Base-by-base conservation (phyloP, 2,888 invertebrate genomes). In the Anthoptus insignis region DNA sequence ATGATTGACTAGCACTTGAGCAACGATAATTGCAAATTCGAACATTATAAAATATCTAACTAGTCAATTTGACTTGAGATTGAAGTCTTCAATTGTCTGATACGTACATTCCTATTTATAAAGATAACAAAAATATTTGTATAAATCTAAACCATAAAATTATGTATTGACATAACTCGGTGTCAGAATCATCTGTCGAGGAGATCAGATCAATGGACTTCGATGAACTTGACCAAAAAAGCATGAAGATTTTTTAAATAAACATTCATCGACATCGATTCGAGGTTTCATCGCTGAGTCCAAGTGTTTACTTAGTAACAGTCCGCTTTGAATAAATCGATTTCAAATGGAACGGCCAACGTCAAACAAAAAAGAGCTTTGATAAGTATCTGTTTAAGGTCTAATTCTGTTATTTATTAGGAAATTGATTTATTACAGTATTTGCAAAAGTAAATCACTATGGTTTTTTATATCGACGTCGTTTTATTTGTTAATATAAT, bases 231-330 rank as follows among this genome's bases (percentile, higher is more conserved):
- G 80, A 76, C 79, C 79, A 84, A 88, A 88, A 88, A 88, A 87
- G 79, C 88, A 84, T 85, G 85, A 84, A 87, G 82, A 84, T 81
- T 83, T 83, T n/a, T 83, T 81, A 89, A 91, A 90, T 88, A 89
- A 92, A 92, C 84, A 91, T 84, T 81, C 80, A 79, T 81, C 78
- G 82, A 81, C 86, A 88, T 87, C 84, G 87, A 89, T 90, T 88
- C 84, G 83, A 82, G 81, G 75, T 86, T 84, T 83, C 86, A 87
- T 84, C 86, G 82, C 78, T 61, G 75, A 88, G 87, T 91, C 79
- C 63, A 75, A 89, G 87, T 91, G 83, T 92, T 92, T 92, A 88
- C 88, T 89, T 88, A 89, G 91, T 89, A 91, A 91, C 89, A 91
- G 84, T 84, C 85, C 83, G 87, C 82, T 84, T 88, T 86, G 81